phyloP scores from a whole-genome alignment of 1,140 invertebrate species.

The Drosophila sproati region DNA sequence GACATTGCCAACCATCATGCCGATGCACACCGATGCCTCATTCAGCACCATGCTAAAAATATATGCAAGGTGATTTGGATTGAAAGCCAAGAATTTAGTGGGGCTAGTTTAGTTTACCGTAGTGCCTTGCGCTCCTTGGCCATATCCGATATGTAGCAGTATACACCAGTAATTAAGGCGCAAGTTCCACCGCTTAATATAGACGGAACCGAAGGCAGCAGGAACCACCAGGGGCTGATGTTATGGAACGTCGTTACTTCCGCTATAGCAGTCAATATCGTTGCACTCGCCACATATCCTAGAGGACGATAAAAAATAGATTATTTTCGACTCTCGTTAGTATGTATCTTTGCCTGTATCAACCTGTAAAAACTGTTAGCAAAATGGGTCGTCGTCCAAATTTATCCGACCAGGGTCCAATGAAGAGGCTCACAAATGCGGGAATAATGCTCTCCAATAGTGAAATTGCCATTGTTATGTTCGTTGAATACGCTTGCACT shows the following conservation, averaged over 20 bases:
- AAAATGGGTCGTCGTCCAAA: constrained; percentile 89
- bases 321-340: not conserved
- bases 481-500: constrained; percentile 87
- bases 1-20: constrained; percentile 87
- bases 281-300: constrained; percentile 67
- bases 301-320: not conserved
- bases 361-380: constrained; percentile 86
- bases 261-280: constrained; percentile 61
- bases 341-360: not conserved
- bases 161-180: constrained; percentile 86
- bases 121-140: constrained; percentile 85
- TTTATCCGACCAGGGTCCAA: constrained; percentile 90
- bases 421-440: constrained; percentile 87
- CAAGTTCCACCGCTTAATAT: constrained; percentile 87
- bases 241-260: constrained; percentile 57
- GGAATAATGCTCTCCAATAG: constrained; percentile 88
- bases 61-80: not conserved
- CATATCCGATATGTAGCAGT: constrained; percentile 88
- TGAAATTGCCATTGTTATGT: constrained; percentile 86
- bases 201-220: constrained; percentile 86
- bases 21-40: constrained; percentile 86
- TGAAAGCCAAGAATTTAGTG: not conserved
- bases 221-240: constrained; percentile 87
- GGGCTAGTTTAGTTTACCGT: constrained; percentile 55
- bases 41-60: constrained; percentile 87